phyloP scores from a whole-genome alignment of 2,113 vertebrate genomes.

The Megaceryle maxima region DNA sequence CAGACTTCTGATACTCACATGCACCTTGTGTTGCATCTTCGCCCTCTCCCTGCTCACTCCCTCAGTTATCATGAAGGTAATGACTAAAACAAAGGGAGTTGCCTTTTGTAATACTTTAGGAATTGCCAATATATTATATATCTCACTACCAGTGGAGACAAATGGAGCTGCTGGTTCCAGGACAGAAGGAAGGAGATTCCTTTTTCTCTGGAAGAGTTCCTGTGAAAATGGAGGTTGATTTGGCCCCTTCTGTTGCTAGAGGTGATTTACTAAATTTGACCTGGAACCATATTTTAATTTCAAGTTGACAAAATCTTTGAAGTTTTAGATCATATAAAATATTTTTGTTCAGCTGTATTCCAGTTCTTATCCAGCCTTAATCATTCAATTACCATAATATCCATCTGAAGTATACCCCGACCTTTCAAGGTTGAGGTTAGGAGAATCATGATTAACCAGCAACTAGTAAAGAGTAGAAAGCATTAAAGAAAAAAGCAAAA shows the following conservation, averaged over 20 bases:
- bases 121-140: not conserved
- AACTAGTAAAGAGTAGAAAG: not conserved
- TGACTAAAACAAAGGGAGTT: not conserved
- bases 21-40: not conserved
- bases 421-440: not conserved
- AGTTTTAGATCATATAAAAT: not conserved
- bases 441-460: not conserved
- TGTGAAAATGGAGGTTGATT: not conserved
- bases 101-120: not conserved
- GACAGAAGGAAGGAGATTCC: not conserved
- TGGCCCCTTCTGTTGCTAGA: not conserved
- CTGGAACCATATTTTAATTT: not conserved
- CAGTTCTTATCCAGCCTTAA: not conserved
- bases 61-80: not conserved
- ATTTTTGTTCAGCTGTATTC: not conserved
- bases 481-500: not conserved
- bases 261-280: not conserved
- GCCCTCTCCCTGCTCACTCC: fast-evolving
- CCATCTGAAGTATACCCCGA: not conserved
- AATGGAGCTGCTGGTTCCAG: not conserved
- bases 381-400: not conserved
- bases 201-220: not conserved
- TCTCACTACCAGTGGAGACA: not conserved
- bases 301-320: not conserved
- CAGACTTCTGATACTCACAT: not conserved